These are phyloP conservation scores for Aphelocoma californica DNA, from an alignment of 2,797 vertebrate species.

Conservation along the genomic window DNA sequence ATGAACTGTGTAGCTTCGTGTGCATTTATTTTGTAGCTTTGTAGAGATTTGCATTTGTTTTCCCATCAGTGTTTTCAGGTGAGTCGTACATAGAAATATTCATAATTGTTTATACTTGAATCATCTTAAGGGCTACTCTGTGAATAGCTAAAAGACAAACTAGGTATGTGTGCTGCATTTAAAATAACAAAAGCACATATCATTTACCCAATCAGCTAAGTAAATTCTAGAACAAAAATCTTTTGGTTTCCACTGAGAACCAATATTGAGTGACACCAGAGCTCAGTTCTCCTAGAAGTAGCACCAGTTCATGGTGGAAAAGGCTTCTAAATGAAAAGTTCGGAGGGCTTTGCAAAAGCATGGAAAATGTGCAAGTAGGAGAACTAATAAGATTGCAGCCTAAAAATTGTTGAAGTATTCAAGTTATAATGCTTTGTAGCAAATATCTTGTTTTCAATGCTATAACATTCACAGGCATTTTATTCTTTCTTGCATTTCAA, in stretches of 20 bases:
- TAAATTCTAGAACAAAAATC: background rate
- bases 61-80: background rate
- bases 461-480: slow-evolving; percentile 23
- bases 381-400: slow-evolving; percentile 20
- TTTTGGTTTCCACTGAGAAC: background rate
- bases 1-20: background rate
- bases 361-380: background rate
- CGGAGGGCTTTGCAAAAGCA: background rate
- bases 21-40: background rate
- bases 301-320: background rate
- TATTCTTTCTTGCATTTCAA: slow-evolving; percentile 37
- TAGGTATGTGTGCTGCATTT: background rate
- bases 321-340: background rate
- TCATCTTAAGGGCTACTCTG: background rate
- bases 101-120: background rate
- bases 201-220: background rate
- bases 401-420: background rate
- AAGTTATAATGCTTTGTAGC: background rate
- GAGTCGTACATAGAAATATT: background rate
- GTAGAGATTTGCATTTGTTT: background rate
- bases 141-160: background rate
- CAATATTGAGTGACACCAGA: background rate
- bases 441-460: slow-evolving; percentile 23
- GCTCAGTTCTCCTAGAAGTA: background rate
- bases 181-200: background rate